Percentiles rank a stretch among this genome's conserved stretches.
These are phyloP conservation scores for Hypothenemus hampei DNA, from an alignment of 1,140 invertebrate genomes.

Conservation along the genomic window DNA sequence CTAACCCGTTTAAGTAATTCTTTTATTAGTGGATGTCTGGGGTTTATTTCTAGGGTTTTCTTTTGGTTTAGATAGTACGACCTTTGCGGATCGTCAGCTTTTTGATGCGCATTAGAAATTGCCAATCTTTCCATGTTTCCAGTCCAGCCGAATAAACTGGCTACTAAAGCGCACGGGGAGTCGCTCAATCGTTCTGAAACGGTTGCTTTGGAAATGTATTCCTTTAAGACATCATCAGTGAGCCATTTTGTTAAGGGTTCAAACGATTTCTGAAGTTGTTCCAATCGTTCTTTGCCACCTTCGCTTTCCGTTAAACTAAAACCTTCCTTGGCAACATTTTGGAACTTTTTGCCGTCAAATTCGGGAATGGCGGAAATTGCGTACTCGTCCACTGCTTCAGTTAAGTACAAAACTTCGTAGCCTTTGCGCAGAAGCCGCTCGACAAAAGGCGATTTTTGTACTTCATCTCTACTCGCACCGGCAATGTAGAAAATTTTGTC, in stretches of 20 bases:
- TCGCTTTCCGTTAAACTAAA: slow-evolving; percentile 82
- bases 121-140: slow-evolving; percentile 99
- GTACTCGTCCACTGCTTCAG: slow-evolving; percentile 98
- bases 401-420: slow-evolving; percentile 93
- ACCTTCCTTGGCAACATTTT: slow-evolving; percentile 99
- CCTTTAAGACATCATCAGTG: slow-evolving; percentile 77
- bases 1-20: slow-evolving; percentile 83
- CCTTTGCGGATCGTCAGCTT: slow-evolving; percentile 86
- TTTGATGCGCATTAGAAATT: slow-evolving; percentile 94
- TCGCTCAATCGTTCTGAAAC: slow-evolving; percentile 87
- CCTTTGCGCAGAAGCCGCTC: slow-evolving; percentile 87
- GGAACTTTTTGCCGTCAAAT: slow-evolving; percentile 99
- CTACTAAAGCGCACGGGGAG: slow-evolving; percentile 96
- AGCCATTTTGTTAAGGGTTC: slow-evolving; percentile 93
- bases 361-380: slow-evolving; percentile 95
- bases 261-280: slow-evolving; percentile 74
- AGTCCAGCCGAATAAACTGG: slow-evolving; percentile 95
- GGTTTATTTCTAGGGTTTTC: slow-evolving; percentile 97
- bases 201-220: slow-evolving; percentile 75
- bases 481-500: slow-evolving; percentile 96
- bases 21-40: slow-evolving; percentile 91
- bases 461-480: slow-evolving; percentile 80
- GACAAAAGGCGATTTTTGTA: slow-evolving; percentile 91
- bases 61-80: slow-evolving; percentile 93
- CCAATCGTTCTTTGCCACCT: slow-evolving; percentile 75